Base-by-base conservation (phyloP, 2,797 vertebrate genomes). In the Adelosebastes latens region DNA sequence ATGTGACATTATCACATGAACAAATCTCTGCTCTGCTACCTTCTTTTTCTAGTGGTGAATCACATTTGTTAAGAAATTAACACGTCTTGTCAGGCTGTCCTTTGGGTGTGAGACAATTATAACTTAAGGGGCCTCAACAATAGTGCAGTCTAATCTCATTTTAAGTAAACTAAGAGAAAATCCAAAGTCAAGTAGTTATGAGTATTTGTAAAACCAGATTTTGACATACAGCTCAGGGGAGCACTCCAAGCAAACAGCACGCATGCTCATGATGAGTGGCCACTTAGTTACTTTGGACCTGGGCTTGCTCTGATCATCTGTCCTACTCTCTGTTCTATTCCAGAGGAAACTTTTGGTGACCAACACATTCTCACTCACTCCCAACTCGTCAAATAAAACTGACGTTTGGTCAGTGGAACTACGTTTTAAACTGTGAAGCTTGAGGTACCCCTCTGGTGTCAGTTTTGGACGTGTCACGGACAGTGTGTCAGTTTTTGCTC, bases 261-360 rank as follows among this genome's bases (percentile, higher is more conserved):
- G 0, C 5, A 2, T 24, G 10, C n/a, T 53, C n/a, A 22, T 53
- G n/a, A 11, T 22, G 9, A 53, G 52, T 11, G 42, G 0, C 0
- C 42, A 42, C 39, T 42, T 42, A 42, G 12, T 39, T 39, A 39
- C 36, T 39, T 39, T 39, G 36, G 36, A 39, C 36, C 36, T 39
- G 36, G 36, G 36, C 13, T 39, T 39, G 36, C 36, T 39, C 13
- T 39, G 0, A 39, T 42, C 39, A 42, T 42, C 0, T 16, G 39
- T 42, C 0, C 39, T 39, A 39, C 13, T 29, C 7, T 16, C 14
- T 59, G 25, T 9, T 42, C 6, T 6, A 42, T 16, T 0, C 39
- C 39, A 42, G 14, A 42, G 39, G 39, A 42, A 42, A 42, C 39
- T 0, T 5, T 14, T 42, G 39, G 39, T 42, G 27, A 18, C 13